Evolutionary conservation across 2,888 invertebrate genomes (phyloP), one percentile per base, ranked within the genome.

Genomic region (Limenitis camilla): DNA sequence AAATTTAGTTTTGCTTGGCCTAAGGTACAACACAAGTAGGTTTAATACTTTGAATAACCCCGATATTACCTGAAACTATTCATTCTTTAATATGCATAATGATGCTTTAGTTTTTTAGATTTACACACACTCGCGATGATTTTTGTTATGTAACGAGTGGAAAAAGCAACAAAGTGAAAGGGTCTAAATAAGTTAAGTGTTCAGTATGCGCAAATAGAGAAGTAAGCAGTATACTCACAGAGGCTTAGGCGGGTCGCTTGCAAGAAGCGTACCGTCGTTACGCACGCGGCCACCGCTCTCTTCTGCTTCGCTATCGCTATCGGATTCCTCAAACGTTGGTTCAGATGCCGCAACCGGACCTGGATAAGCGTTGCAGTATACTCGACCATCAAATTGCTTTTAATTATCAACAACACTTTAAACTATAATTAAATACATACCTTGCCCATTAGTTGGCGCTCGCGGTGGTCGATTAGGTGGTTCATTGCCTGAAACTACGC

Each of bases 211-310:
- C 19, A 19, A 19, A 19, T 19, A 19, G 19, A 19, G 19, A 19
- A 19, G 19, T 19, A 19, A 19, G 19, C 7, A 10, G 1, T 30
- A 6, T 36, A 92, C 95, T 94, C 88, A 96, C 97, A 98, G 93
- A 68, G 98, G 98, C 81, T 97, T 95, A 27, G 98, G 97, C 51
- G 98, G 97, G 88, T 98, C 98, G 70, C 97, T 97, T 58, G 98
- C 98, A 49, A 97, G 90, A 51, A 98, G 89, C 2, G 98, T 98
- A 59, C 98, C 98, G 81, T 98, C 98, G 70, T 96, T 96, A 63
- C 96, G 90, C 55, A 91, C 92, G 63, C 93, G 89, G 53, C 94
- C 94, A 62, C 92, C 92, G 65, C 93, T 93, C 69, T 93, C 94
- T 68, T 94, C 94, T 35, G 93, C 93, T 71, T 95, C 95, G 10